Percentiles rank a stretch among this genome's conserved stretches.
These are phyloP conservation scores for Napeogenes sylphis DNA, from an alignment of 2,888 invertebrate genomes.

Conservation along the genomic window DNA sequence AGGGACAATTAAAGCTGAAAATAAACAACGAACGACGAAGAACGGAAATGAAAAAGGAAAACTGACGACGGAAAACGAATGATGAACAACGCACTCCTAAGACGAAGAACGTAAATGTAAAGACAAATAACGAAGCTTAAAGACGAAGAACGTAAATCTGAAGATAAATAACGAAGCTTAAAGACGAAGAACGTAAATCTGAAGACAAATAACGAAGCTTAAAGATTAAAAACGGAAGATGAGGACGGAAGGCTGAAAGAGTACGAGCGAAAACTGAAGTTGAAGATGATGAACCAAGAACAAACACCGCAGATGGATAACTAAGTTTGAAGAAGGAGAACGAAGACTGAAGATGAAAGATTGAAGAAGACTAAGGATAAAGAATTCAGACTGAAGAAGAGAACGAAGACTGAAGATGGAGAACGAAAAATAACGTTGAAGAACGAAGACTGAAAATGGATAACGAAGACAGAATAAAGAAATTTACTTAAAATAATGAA, in stretches of 20 bases:
- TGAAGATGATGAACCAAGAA: too few relatives aligned
- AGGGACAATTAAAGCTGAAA: background rate
- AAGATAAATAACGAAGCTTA: background rate
- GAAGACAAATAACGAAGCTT: background rate
- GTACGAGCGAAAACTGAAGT: too few relatives aligned
- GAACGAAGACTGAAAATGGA: background rate
- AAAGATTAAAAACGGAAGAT: too few relatives aligned
- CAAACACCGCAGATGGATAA: too few relatives aligned
- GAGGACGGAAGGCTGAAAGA: too few relatives aligned
- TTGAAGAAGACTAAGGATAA: constrained; percentile 11
- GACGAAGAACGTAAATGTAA: background rate
- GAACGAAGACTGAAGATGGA: constrained; percentile 14
- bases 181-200: background rate
- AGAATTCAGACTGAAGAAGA: constrained; percentile 5
- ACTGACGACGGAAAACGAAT: background rate
- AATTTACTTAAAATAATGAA: too few relatives aligned
- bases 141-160: background rate
- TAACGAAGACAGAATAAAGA: too few relatives aligned
- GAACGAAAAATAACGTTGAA: background rate
- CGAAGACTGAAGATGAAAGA: constrained; percentile 11
- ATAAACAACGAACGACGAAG: background rate
- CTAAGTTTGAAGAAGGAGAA: too few relatives aligned
- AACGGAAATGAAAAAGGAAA: background rate
- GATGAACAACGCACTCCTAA: background rate
- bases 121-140: background rate